Percentiles rank a stretch among this genome's conserved stretches.
These are phyloP conservation scores for Lerista edwardsae DNA, from an alignment of 2,797 vertebrate genomes.

Conservation along the genomic window DNA sequence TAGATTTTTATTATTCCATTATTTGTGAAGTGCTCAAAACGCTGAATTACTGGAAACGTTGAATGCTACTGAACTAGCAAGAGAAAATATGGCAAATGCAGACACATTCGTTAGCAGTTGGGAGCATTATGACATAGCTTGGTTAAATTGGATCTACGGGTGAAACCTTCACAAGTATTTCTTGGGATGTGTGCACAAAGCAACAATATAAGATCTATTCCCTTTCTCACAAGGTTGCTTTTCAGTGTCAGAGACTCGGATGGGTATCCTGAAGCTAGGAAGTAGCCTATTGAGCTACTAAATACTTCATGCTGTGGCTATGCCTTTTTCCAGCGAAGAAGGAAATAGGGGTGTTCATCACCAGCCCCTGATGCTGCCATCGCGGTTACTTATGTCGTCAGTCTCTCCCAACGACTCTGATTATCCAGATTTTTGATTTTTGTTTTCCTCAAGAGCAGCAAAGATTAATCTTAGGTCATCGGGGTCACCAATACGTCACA, in stretches of 20 bases:
- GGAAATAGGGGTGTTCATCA: neutral
- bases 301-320: neutral
- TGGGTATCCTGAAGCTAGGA: neutral
- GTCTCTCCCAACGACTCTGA: too few relatives aligned
- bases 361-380: neutral
- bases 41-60: neutral
- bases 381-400: too few relatives aligned
- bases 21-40: conserved; percentile 5
- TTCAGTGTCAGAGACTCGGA: neutral
- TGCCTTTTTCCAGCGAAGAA: neutral
- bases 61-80: neutral
- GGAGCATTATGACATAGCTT: neutral
- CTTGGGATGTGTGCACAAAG: neutral
- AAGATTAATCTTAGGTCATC: too few relatives aligned
- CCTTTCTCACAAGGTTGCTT: neutral
- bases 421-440: too few relatives aligned
- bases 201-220: neutral
- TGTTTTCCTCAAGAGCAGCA: too few relatives aligned
- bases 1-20: conserved; percentile 4
- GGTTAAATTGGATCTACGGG: neutral
- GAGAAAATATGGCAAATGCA: conserved; percentile 10
- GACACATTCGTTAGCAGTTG: neutral
- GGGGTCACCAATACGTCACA: too few relatives aligned
- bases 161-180: neutral
- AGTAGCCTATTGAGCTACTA: neutral